Percentiles rank a stretch among this genome's conserved stretches.
phyloP scores from a whole-genome alignment of 92 coral and sea anemone genomes.

The Phenganax subtilis region DNA sequence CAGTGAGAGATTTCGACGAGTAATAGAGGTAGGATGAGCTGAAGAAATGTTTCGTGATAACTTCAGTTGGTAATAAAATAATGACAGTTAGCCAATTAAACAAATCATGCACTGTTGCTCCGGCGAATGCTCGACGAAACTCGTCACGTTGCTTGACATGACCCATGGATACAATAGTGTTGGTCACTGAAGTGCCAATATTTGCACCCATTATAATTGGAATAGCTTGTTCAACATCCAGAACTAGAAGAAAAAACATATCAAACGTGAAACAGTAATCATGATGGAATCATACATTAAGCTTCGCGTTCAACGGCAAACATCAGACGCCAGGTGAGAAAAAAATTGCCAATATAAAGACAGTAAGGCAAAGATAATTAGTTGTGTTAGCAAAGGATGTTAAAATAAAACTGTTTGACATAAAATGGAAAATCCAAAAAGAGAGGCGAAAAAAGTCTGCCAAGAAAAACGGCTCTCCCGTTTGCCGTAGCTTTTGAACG shows the following conservation, averaged over 20 bases:
- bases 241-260: constrained; percentile 51
- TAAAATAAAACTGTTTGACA: too few species aligned
- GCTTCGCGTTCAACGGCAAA: too few species aligned
- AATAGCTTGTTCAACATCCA: constrained; percentile 80
- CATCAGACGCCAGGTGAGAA: too few species aligned
- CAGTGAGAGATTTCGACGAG: constrained; percentile 54
- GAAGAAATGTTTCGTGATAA: constrained; percentile 46
- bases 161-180: constrained; percentile 90
- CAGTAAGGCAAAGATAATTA: too few species aligned
- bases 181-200: constrained; percentile 96
- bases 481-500: too few species aligned
- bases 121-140: constrained; percentile 98
- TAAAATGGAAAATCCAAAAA: too few species aligned
- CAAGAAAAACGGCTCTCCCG: too few species aligned
- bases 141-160: constrained; percentile 89
- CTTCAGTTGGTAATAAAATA: constrained; percentile 79
- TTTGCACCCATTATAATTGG: constrained; percentile 98
- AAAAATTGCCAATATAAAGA: too few species aligned
- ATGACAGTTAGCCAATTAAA: constrained; percentile 94
- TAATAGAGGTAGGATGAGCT: constrained; percentile 47
- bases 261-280: background rate
- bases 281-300: background rate
- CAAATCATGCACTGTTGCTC: constrained; percentile 91
- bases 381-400: too few species aligned
- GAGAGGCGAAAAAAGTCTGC: too few species aligned